Evolutionary conservation across 2,888 invertebrate genomes (phyloP).

Genomic region (Perdita meconis): DNA sequence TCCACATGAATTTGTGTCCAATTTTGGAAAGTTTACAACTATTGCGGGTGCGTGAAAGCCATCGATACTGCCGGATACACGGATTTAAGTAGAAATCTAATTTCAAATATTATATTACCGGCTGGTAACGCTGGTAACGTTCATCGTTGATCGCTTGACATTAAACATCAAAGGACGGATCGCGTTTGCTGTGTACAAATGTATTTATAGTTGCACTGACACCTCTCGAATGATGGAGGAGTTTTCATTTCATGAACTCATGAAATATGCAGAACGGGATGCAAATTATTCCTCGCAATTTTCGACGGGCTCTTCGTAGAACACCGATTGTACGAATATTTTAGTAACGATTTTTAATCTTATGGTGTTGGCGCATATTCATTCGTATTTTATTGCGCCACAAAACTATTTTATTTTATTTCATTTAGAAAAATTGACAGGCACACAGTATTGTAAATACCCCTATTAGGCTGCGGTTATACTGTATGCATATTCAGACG

Average conservation of each 20-base stretch:
- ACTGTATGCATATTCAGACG: too few relatives aligned
- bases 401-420: neutral
- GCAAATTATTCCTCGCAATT: slow-evolving; percentile 50
- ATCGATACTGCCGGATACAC: slow-evolving; percentile 15
- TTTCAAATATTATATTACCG: slow-evolving; percentile 33
- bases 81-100: slow-evolving; percentile 49
- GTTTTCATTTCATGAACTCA: too few relatives aligned
- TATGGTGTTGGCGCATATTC: neutral
- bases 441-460: too few relatives aligned
- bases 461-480: too few relatives aligned
- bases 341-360: slow-evolving; percentile 30
- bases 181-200: slow-evolving; percentile 11
- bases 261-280: slow-evolving; percentile 45
- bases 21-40: slow-evolving; percentile 30
- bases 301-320: slow-evolving; percentile 22
- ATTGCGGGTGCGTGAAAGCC: neutral
- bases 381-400: neutral
- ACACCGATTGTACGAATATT: slow-evolving; percentile 12
- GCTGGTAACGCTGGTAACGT: neutral
- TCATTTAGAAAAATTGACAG: too few relatives aligned
- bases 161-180: slow-evolving; percentile 46
- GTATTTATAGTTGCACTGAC: slow-evolving; percentile 12
- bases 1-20: slow-evolving; percentile 59
- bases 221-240: neutral
- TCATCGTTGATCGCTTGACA: slow-evolving; percentile 16